Base-by-base conservation (phyloP, 2,888 invertebrate species). In the Notocelia uddmanniana region DNA sequence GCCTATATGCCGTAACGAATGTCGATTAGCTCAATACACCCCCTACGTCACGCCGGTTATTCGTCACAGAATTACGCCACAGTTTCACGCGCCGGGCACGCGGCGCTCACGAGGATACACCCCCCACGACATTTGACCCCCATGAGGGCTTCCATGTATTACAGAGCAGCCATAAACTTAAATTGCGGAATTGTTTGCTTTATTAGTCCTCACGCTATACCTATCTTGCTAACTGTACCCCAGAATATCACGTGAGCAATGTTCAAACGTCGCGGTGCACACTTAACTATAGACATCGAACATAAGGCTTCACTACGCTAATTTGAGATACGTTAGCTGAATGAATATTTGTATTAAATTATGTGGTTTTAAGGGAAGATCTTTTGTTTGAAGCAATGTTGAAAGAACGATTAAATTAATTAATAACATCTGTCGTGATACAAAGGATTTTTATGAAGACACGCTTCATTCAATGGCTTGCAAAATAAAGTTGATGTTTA, bases 51-150 rank as follows among this genome's bases (percentile, higher is more conserved):
- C 31, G 55, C 3, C 34, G 58, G n/a, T 19, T 19, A 64, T 26
- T 52, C 70, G 70, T 54, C 60, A 55, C 55, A 34, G 21, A 34
- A 52, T 64, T 64, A 64, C 52, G 52, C 54, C 68, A 45, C 48
- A 23, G 54, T 34, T 15, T 41, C 73, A 69, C 79, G 80, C 76
- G 80, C 68, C 63, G 57, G 68, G 59, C 76, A 78, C 79, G 79
- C 78, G 78, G 63, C 68, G 55, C 34, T 41, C 73, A 69, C 59
- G 73, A 58, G 73, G 59, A 13, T 54, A 45, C 70, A 59, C 66
- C 55, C 71, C 60, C 34, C 2, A 11, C 45, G 19, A 31, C 54
- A 54, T 60, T 66, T 48, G 54, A 59, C 60, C 71, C 64, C 64
- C 23, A 45, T 45, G 60, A 52, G 13, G 52, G 52, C 59, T 59